Evolutionary conservation across 2,113 vertebrate species (phyloP).

Genomic region (Dryoscopus gambensis): DNA sequence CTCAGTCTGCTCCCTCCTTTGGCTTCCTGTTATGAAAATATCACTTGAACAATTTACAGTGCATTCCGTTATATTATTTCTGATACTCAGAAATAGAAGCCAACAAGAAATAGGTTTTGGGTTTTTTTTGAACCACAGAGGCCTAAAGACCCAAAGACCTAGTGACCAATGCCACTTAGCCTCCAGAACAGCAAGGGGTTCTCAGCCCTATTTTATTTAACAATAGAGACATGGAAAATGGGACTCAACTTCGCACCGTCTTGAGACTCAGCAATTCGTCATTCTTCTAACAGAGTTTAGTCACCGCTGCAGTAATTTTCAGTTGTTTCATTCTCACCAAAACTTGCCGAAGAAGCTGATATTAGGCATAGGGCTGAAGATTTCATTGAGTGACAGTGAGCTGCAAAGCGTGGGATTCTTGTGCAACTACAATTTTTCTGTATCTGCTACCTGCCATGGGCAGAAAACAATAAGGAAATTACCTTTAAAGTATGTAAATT

Average conservation of each 20-base stretch:
- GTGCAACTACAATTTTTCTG: not conserved
- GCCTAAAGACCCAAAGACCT: not conserved
- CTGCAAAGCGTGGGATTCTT: not conserved
- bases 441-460: not conserved
- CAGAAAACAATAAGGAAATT: not conserved
- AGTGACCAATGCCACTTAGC: not conserved
- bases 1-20: not conserved
- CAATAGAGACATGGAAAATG: not conserved
- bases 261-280: not conserved
- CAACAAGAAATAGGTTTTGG: not conserved
- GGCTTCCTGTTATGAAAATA: not conserved
- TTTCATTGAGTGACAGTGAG: not conserved
- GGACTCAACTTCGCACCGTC: rapidly evolving
- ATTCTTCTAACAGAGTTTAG: not conserved
- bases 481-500: not conserved
- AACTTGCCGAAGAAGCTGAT: not conserved
- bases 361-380: not conserved
- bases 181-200: not conserved
- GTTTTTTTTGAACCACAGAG: not conserved
- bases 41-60: not conserved
- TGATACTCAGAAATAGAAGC: not conserved
- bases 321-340: not conserved
- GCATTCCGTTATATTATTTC: not conserved
- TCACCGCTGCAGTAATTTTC: not conserved
- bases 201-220: not conserved